Evolutionary conservation across 2,888 invertebrate species (phyloP).

Genomic region (Athalia cordata): DNA sequence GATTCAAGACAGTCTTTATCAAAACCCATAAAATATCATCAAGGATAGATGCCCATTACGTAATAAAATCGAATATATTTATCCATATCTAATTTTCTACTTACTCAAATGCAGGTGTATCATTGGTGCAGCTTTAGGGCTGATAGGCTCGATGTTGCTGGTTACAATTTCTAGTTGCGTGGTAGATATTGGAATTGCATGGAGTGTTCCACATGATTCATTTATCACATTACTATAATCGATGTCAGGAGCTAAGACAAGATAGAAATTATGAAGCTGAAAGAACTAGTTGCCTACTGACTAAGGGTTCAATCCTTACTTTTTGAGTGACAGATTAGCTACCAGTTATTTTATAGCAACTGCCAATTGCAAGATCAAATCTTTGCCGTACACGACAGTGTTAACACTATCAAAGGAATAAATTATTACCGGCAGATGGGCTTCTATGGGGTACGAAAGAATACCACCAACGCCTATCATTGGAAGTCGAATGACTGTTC

Average conservation of each 20-base stretch:
- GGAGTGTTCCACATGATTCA: slow-evolving; percentile 76
- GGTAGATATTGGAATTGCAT: slow-evolving; percentile 79
- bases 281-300: background rate
- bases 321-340: too few species aligned
- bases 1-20: too few species aligned
- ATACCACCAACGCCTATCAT: slow-evolving; percentile 74
- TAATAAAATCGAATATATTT: background rate
- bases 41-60: too few species aligned
- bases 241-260: slow-evolving; percentile 50
- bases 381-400: too few species aligned
- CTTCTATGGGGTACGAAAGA: slow-evolving; percentile 70
- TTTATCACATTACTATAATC: slow-evolving; percentile 77
- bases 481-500: slow-evolving; percentile 57
- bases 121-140: slow-evolving; percentile 72
- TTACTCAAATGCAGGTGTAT: slow-evolving; percentile 77
- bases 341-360: too few species aligned
- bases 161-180: slow-evolving; percentile 79
- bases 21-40: too few species aligned
- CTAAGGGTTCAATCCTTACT: too few species aligned
- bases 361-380: background rate
- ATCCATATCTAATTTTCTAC: slow-evolving; percentile 24
- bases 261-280: background rate
- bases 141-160: slow-evolving; percentile 71
- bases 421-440: slow-evolving; percentile 49
- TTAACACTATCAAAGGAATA: too few species aligned